Conservation (phyloP, 2,888 invertebrate species). For the Eristalis pertinax region DNA sequence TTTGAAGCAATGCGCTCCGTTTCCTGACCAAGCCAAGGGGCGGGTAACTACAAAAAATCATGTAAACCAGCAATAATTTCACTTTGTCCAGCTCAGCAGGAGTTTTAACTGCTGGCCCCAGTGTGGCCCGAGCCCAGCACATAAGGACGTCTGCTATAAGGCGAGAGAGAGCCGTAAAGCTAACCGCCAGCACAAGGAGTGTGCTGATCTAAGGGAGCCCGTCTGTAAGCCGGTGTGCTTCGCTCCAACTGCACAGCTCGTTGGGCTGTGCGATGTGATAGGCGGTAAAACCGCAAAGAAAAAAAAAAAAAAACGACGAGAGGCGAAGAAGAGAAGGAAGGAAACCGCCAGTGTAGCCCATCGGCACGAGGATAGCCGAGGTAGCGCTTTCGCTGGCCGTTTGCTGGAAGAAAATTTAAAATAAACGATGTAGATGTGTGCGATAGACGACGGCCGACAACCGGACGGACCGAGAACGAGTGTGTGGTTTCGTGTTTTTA, state of each 20-base stretch:
- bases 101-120: conserved; percentile 55
- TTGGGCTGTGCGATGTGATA: conserved; percentile 38
- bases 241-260: conserved; percentile 26
- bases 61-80: conserved; percentile 72
- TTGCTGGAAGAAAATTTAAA: conserved; percentile 70
- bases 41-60: conserved; percentile 66
- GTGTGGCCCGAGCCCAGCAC: conserved; percentile 7
- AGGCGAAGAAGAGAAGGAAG: conserved; percentile 22
- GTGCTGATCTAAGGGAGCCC: too few species aligned
- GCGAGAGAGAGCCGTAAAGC: conserved; percentile 40
- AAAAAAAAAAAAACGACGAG: conserved; percentile 5
- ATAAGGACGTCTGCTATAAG: conserved; percentile 47
- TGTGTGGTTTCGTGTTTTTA: conserved; percentile 11
- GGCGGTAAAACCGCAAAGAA: conserved; percentile 37
- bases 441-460: conserved; percentile 42
- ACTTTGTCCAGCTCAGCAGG: conserved; percentile 70
- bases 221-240: background rate
- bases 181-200: conserved; percentile 24
- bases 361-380: conserved; percentile 62
- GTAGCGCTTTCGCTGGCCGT: conserved; percentile 60
- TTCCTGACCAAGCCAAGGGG: conserved; percentile 64
- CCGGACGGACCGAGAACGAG: background rate
- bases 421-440: conserved; percentile 66
- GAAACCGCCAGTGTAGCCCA: conserved; percentile 13
- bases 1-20: conserved; percentile 66